These are phyloP conservation scores for Ophion ellenae DNA, from an alignment of 2,888 invertebrate species.

Conservation along the genomic window DNA sequence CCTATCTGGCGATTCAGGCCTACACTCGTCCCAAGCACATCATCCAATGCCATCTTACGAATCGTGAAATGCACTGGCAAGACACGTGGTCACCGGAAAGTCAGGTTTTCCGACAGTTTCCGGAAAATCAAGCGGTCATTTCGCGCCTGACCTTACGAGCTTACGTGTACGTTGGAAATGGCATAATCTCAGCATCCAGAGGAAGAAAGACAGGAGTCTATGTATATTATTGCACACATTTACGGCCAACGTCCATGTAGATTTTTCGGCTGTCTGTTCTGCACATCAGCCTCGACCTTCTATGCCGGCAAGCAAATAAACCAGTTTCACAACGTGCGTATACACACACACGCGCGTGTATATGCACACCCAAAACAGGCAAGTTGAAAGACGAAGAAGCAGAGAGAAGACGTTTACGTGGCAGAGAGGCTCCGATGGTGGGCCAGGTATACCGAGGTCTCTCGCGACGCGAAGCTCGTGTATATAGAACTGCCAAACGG, in stretches of 20 bases:
- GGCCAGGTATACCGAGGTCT: conserved; percentile 38
- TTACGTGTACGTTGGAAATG: conserved; percentile 37
- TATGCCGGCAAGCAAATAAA: conserved; percentile 72
- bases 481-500: conserved; percentile 63
- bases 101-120: conserved; percentile 72
- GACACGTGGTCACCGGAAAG: conserved; percentile 25
- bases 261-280: conserved; percentile 63
- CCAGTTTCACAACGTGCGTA: conserved; percentile 77
- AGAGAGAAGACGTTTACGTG: conserved; percentile 51
- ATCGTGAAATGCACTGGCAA: not conserved
- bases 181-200: conserved; percentile 41
- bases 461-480: conserved; percentile 31
- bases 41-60: no score
- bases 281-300: conserved; percentile 67
- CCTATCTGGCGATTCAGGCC: no score
- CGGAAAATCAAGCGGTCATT: conserved; percentile 77
- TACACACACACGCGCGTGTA: conserved; percentile 10
- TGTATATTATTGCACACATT: conserved; percentile 37
- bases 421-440: conserved; percentile 50
- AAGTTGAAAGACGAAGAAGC: conserved; percentile 46
- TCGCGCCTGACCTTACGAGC: conserved; percentile 46
- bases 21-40: no score
- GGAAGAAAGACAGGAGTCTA: conserved; percentile 24
- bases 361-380: conserved; percentile 1
- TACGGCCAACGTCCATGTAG: conserved; percentile 54